phyloP scores from a whole-genome alignment of 1,140 invertebrate species.

The Megathymus violae region DNA sequence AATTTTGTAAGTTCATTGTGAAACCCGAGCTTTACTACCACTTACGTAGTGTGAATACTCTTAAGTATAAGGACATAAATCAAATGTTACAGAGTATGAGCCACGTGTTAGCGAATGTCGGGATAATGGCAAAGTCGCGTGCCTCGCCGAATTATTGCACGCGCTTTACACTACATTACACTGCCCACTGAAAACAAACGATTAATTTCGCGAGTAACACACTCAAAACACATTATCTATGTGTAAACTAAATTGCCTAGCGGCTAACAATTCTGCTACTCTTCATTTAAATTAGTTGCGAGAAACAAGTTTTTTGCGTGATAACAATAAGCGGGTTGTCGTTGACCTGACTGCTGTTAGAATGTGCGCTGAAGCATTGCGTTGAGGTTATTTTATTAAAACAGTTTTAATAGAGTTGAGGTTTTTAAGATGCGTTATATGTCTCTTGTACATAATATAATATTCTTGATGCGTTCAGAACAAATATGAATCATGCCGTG shows the following conservation, averaged over 20 bases:
- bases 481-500: too few relatives aligned
- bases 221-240: constrained; percentile 54
- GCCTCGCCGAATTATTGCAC: constrained; percentile 56
- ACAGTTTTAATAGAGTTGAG: too few relatives aligned
- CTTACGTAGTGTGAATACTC: constrained; percentile 14
- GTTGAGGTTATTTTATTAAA: neutral
- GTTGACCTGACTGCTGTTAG: neutral
- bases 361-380: neutral
- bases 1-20: too few relatives aligned
- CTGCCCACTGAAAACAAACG: constrained; percentile 52
- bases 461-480: too few relatives aligned
- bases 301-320: neutral
- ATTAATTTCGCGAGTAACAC: constrained; percentile 62
- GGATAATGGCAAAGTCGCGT: constrained; percentile 68
- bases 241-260: constrained; percentile 33
- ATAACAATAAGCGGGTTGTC: neutral
- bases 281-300: neutral
- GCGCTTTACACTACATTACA: constrained; percentile 55
- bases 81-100: constrained; percentile 46
- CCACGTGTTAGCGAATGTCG: constrained; percentile 44
- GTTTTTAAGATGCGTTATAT: too few relatives aligned
- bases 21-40: neutral
- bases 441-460: too few relatives aligned
- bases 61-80: constrained; percentile 45
- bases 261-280: constrained; percentile 33